Conservation (phyloP, 2,113 vertebrate genomes). For the Actenoides hombroni region DNA sequence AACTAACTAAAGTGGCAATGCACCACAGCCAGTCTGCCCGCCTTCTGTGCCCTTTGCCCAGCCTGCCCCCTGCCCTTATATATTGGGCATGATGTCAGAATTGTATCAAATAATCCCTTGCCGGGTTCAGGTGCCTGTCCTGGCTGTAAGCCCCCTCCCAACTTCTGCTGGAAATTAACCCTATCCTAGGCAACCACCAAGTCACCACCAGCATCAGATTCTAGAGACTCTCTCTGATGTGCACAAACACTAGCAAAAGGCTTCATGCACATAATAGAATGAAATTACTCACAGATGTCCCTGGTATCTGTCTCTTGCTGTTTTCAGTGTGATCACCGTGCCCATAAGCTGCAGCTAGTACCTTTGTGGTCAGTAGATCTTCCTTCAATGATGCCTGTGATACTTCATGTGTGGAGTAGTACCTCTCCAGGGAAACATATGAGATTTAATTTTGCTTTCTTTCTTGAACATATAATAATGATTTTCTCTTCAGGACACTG, state of each 20-base stretch:
- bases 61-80: too few relatives aligned
- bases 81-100: too few relatives aligned
- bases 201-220: not conserved
- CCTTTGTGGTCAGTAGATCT: not conserved
- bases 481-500: not conserved
- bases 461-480: not conserved
- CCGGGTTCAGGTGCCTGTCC: too few relatives aligned
- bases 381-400: not conserved
- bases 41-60: too few relatives aligned
- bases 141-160: too few relatives aligned
- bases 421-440: not conserved
- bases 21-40: too few relatives aligned
- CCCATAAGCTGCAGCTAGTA: not conserved
- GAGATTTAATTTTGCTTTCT: not conserved
- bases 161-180: too few relatives aligned
- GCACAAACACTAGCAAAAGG: not conserved
- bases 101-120: too few relatives aligned
- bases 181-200: too few relatives aligned
- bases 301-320: not conserved
- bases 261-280: not conserved
- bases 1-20: too few relatives aligned
- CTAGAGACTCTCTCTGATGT: not conserved
- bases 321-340: not conserved
- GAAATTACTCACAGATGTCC: not conserved
- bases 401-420: not conserved